Percentiles rank a stretch among this genome's conserved stretches.
Evolutionary conservation across 1,140 invertebrate genomes (phyloP).

Genomic region (Bombus waltoni): DNA sequence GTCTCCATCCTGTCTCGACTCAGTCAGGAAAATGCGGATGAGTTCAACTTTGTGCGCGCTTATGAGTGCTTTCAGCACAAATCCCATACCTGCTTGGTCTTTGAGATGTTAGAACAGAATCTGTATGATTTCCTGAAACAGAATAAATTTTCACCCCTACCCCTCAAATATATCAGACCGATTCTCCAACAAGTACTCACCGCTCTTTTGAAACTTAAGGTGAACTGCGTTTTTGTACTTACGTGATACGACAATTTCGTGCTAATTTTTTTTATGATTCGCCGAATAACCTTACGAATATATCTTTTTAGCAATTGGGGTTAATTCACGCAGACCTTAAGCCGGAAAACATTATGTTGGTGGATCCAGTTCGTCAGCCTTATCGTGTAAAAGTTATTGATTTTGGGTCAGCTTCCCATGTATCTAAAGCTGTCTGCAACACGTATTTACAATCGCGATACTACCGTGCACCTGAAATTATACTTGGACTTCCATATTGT

Average conservation of each 20-base stretch:
- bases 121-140: slow-evolving; percentile 99
- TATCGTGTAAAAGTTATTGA: slow-evolving; percentile 99
- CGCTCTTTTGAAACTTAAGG: slow-evolving; percentile 98
- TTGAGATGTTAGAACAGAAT: slow-evolving; percentile 99
- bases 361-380: slow-evolving; percentile 98
- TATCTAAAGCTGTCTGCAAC: slow-evolving; percentile 99
- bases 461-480: slow-evolving; percentile 99
- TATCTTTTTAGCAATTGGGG: slow-evolving; percentile 92
- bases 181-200: slow-evolving; percentile 99
- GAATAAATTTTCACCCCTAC: slow-evolving; percentile 99
- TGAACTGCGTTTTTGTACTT: slow-evolving; percentile 57
- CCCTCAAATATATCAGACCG: slow-evolving; percentile 98
- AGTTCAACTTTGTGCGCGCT: slow-evolving; percentile 99
- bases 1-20: slow-evolving; percentile 98
- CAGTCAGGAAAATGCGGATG: slow-evolving; percentile 99
- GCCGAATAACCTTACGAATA: background rate
- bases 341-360: slow-evolving; percentile 99
- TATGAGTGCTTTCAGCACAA: slow-evolving; percentile 99
- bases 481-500: slow-evolving; percentile 98
- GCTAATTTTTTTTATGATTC: too few relatives aligned
- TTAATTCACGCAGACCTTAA: slow-evolving; percentile 99
- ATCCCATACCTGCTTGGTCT: slow-evolving; percentile 99
- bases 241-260: background rate
- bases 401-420: slow-evolving; percentile 99
- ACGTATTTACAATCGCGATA: slow-evolving; percentile 99